phyloP scores from a whole-genome alignment of 2,888 invertebrate species.

The Leucozona laternaria region DNA sequence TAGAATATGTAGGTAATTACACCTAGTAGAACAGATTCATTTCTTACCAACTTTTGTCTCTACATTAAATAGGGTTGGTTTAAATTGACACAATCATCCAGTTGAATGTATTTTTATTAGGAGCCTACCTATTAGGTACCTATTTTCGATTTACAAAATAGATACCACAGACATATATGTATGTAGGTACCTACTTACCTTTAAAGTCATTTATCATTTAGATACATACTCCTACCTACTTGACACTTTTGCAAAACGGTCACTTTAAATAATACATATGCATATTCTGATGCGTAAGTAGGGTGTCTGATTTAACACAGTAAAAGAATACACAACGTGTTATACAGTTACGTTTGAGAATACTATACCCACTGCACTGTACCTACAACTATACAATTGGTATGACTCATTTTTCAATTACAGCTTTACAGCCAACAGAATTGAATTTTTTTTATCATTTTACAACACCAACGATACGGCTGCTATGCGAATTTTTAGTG shows the following conservation, averaged over 20 bases:
- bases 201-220: neutral
- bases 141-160: neutral
- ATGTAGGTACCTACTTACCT: neutral
- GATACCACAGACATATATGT: neutral
- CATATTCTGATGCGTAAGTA: conserved; percentile 18
- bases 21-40: no score
- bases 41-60: no score
- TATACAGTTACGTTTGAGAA: conserved; percentile 57
- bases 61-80: neutral
- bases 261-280: neutral
- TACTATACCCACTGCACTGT: conserved; percentile 52
- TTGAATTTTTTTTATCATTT: conserved; percentile 61
- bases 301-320: conserved; percentile 44
- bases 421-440: conserved; percentile 68
- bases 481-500: conserved; percentile 8
- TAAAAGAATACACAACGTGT: conserved; percentile 24
- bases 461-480: conserved; percentile 19
- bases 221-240: neutral
- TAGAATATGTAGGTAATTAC: no score
- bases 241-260: conserved; percentile 16
- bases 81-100: neutral
- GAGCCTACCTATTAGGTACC: no score
- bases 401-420: conserved; percentile 74
- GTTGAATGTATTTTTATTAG: neutral
- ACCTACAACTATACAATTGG: no score